Percentiles rank a stretch among this genome's conserved stretches.
Evolutionary conservation across 2,888 invertebrate species (phyloP).

Genomic region (Coelopa pilipes): DNA sequence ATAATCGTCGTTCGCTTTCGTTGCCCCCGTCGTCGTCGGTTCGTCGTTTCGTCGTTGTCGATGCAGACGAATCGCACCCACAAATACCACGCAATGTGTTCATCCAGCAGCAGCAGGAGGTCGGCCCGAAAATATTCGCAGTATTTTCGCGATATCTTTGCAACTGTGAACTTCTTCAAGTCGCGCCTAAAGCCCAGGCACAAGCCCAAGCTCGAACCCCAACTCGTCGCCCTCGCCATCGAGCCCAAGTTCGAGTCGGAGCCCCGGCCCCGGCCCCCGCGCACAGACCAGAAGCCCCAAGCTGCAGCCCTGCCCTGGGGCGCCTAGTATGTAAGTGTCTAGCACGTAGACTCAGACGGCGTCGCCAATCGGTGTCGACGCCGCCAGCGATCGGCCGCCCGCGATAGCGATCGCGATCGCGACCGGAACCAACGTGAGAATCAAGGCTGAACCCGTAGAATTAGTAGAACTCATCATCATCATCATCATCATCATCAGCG

Average conservation of each 20-base stretch:
- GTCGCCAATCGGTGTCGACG: no score
- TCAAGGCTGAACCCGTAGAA: constrained; percentile 28
- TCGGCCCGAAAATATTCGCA: constrained; percentile 56
- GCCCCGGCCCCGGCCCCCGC: no score
- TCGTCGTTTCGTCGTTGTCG: constrained; percentile 35
- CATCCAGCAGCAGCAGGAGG: constrained; percentile 44
- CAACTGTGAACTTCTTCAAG: constrained; percentile 64
- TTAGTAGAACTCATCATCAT: background rate
- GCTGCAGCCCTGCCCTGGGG: background rate
- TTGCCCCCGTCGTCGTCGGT: constrained; percentile 10
- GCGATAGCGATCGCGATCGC: constrained; percentile 17
- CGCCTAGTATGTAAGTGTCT: constrained; percentile 10
- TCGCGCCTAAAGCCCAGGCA: constrained; percentile 60
- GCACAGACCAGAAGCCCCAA: no score
- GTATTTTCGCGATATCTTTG: constrained; percentile 64
- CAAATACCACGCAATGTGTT: constrained; percentile 58
- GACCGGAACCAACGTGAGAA: constrained; percentile 2
- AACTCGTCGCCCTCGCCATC: no score
- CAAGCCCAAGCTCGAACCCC: no score
- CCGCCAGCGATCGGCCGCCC: no score
- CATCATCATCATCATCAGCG: background rate
- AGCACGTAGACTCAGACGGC: background rate
- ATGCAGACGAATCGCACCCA: constrained; percentile 19
- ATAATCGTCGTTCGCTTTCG: background rate
- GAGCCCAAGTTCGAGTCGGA: no score